Conservation (phyloP, 2,888 invertebrate genomes). For the Mythimna impura region DNA sequence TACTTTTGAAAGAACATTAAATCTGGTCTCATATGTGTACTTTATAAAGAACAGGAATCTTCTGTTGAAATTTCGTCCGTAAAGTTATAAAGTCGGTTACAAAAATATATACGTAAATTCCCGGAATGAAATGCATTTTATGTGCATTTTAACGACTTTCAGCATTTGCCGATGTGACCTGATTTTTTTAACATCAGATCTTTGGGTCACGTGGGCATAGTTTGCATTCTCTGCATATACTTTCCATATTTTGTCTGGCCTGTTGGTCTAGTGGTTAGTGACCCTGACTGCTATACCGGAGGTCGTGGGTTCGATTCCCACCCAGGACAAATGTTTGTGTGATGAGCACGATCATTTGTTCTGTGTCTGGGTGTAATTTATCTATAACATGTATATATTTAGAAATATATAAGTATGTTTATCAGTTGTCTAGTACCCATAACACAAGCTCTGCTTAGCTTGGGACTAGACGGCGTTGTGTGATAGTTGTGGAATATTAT, state of each 20-base stretch:
- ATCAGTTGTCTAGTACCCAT: too few species aligned
- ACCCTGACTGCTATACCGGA: too few species aligned
- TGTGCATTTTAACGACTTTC: constrained; percentile 53
- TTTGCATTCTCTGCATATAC: constrained; percentile 21
- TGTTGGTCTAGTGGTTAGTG: too few species aligned
- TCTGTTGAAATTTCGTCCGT: constrained; percentile 32
- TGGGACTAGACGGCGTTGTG: too few species aligned
- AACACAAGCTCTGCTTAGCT: too few species aligned
- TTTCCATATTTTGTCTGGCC: constrained; percentile 14
- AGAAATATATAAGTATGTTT: too few species aligned
- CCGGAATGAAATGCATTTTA: constrained; percentile 53
- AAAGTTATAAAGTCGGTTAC: constrained; percentile 23
- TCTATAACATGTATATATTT: too few species aligned
- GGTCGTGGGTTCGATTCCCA: too few species aligned
- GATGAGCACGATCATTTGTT: too few species aligned
- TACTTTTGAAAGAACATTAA: background rate
- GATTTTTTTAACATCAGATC: constrained; percentile 39
- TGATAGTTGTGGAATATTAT: too few species aligned
- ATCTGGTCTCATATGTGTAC: constrained; percentile 1
- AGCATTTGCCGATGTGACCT: constrained; percentile 44
- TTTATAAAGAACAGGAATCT: background rate
- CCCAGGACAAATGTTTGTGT: too few species aligned
- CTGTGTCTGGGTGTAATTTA: too few species aligned
- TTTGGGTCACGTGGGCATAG: constrained; percentile 4
- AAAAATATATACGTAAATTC: constrained; percentile 49